These are phyloP conservation scores for Balaeniceps rex DNA, from an alignment of 2,113 vertebrate genomes.

Conservation along the genomic window DNA sequence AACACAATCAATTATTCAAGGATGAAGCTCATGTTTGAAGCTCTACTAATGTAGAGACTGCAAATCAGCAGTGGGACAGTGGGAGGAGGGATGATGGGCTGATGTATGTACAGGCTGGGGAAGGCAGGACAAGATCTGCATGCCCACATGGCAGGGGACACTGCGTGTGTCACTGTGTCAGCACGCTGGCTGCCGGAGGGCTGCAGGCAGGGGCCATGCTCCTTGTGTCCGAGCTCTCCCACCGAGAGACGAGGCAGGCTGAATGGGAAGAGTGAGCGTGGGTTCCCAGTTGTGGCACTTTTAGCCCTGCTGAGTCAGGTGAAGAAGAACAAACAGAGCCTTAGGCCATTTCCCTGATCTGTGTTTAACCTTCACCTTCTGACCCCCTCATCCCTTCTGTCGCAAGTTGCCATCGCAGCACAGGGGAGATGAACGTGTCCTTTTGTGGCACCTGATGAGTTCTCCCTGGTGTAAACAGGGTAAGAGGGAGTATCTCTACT, in stretches of 20 bases:
- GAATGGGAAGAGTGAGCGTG: background rate
- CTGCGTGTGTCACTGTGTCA: background rate
- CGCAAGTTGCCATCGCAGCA: background rate
- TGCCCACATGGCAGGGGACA: background rate
- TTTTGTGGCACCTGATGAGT: background rate
- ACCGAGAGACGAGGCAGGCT: no score
- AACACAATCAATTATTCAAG: slow-evolving; percentile 21
- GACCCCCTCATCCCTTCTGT: background rate
- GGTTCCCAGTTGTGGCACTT: background rate
- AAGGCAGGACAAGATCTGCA: background rate
- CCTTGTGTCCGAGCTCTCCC: background rate
- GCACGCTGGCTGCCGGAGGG: background rate
- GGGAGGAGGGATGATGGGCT: background rate
- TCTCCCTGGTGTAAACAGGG: background rate
- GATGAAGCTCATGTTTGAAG: background rate
- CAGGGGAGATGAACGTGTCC: accelerated
- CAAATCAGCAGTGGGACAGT: accelerated
- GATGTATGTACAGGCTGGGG: background rate
- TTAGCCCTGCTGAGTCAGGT: background rate
- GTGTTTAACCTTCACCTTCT: background rate
- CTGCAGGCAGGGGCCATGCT: background rate
- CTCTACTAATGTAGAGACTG: background rate
- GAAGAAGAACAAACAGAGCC: background rate
- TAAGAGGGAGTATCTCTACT: background rate
- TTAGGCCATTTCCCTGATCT: background rate